Evolutionary conservation across 2,888 invertebrate species (phyloP).

Genomic region (Caenorhabditis sp.): DNA sequence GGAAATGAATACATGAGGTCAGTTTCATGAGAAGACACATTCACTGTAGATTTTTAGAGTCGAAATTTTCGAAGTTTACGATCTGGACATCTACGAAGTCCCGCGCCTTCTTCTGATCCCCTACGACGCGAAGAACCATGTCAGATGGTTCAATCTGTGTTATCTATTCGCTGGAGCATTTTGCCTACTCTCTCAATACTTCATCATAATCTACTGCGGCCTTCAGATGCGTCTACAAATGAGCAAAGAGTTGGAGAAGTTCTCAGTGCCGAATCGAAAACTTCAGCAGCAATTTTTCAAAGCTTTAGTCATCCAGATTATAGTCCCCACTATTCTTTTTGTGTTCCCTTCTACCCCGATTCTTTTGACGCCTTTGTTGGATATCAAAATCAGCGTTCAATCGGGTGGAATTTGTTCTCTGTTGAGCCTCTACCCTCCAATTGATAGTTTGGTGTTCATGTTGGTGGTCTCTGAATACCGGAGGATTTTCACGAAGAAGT

Average conservation of each 20-base stretch:
- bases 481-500: background rate
- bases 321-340: conserved; percentile 12
- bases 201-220: conserved; percentile 15
- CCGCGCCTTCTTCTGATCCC: conserved; percentile 14
- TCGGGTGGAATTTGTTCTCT: conserved; percentile 4
- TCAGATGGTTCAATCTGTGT: background rate
- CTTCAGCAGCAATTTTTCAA: conserved; percentile 30
- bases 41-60: background rate
- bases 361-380: background rate
- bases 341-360: conserved; percentile 7
- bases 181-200: conserved; percentile 3
- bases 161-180: conserved; percentile 11
- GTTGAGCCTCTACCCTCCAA: conserved; percentile 5
- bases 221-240: conserved; percentile 6
- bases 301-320: conserved; percentile 21
- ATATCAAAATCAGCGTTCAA: conserved; percentile 3
- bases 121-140: background rate
- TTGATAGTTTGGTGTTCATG: conserved; percentile 21
- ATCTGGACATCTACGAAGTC: background rate
- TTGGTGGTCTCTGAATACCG: conserved; percentile 5
- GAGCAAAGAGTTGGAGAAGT: conserved; percentile 10
- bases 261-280: conserved; percentile 18
- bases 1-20: conserved; percentile 10
- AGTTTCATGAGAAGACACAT: background rate
- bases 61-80: conserved; percentile 11